phyloP scores from a whole-genome alignment of 1,140 invertebrate genomes.

The Maconellicoccus hirsutus region DNA sequence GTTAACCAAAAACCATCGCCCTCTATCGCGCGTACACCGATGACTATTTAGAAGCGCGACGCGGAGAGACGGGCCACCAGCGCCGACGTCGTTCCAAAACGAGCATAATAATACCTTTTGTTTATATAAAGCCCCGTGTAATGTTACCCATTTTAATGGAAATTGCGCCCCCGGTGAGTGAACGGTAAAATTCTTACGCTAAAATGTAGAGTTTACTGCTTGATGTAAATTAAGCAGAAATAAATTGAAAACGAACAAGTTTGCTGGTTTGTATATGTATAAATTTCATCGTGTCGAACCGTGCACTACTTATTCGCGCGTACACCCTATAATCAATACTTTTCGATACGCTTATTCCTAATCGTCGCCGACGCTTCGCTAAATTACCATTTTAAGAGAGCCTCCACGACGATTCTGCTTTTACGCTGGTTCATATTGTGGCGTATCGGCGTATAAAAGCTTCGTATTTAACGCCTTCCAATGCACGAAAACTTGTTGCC shows the following conservation, averaged over 20 bases:
- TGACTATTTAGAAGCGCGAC: no score
- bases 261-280: neutral
- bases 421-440: no score
- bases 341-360: no score
- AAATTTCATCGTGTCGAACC: neutral
- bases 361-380: no score
- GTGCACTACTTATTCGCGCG: no score
- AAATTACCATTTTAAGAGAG: no score
- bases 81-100: neutral
- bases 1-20: slow-evolving; percentile 14
- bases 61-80: neutral
- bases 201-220: neutral
- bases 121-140: slow-evolving; percentile 21
- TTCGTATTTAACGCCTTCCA: no score
- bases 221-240: slow-evolving; percentile 20
- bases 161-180: neutral
- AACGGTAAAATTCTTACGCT: slow-evolving; percentile 7
- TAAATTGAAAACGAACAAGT: slow-evolving; percentile 20
- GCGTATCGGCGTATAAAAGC: no score
- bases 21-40: neutral
- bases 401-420: no score
- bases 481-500: no score
- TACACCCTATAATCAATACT: no score
- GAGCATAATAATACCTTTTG: slow-evolving; percentile 17
- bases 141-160: slow-evolving; percentile 20